Evolutionary conservation across 1,140 invertebrate genomes (phyloP).

Genomic region (Drosophila persimilis): DNA sequence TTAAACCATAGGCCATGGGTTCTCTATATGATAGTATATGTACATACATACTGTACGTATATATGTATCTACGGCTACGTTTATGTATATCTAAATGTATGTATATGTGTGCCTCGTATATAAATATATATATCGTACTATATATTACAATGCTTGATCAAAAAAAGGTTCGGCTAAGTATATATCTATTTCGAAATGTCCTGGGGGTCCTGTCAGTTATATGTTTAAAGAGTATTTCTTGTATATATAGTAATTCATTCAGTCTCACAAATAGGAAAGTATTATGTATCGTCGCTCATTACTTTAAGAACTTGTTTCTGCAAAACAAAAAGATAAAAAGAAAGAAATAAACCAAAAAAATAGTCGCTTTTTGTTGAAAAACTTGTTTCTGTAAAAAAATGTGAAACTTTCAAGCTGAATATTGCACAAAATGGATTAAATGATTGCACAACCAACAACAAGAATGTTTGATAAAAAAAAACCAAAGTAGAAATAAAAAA

Average conservation of each 20-base stretch:
- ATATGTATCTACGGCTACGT: slow-evolving; percentile 46
- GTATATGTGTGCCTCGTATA: slow-evolving; percentile 39
- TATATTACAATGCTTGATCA: slow-evolving; percentile 44
- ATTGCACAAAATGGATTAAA: slow-evolving; percentile 39
- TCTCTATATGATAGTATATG: slow-evolving; percentile 35
- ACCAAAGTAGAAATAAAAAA: slow-evolving; percentile 59
- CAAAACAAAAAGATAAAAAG: background rate
- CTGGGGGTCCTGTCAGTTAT: slow-evolving; percentile 35
- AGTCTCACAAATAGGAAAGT: slow-evolving; percentile 81
- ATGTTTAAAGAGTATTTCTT: slow-evolving; percentile 55
- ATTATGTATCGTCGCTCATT: slow-evolving; percentile 55
- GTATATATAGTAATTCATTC: slow-evolving; percentile 76
- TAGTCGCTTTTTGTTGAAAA: background rate
- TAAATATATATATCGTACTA: slow-evolving; percentile 45
- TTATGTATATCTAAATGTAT: slow-evolving; percentile 30
- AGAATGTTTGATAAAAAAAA: slow-evolving; percentile 32
- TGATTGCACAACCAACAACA: slow-evolving; percentile 50
- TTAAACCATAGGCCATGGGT: slow-evolving; percentile 40
- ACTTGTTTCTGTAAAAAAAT: no score
- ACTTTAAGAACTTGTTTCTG: slow-evolving; percentile 12
- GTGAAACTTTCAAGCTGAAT: background rate
- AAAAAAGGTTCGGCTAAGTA: slow-evolving; percentile 48
- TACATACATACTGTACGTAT: slow-evolving; percentile 29
- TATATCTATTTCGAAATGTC: slow-evolving; percentile 46
- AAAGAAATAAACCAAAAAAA: background rate